A percentile compares a stretch with the other conserved stretches of the same genome.
Conservation (phyloP, 2,113 vertebrate genomes). For the Lepus timidus region DNA sequence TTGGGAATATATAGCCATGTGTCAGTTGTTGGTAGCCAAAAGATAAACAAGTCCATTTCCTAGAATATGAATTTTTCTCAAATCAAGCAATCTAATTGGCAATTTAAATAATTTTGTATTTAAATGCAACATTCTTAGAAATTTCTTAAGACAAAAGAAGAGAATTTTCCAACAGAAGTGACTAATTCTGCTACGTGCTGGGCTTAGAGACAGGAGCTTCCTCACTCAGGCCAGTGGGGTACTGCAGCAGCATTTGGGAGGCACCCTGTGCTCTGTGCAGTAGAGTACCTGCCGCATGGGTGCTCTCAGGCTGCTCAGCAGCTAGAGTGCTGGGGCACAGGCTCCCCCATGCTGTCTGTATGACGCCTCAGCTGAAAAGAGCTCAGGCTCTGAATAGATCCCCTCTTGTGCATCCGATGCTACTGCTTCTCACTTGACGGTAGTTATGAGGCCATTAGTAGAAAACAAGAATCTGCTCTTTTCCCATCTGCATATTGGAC, state of each 20-base stretch:
- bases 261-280: not conserved
- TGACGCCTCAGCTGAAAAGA: not conserved
- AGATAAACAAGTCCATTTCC: slow-evolving; percentile 29
- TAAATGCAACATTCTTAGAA: not conserved
- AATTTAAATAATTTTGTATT: slow-evolving; percentile 35
- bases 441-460: slow-evolving; percentile 73
- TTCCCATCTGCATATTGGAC: slow-evolving; percentile 82
- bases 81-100: slow-evolving; percentile 3
- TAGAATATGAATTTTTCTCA: not conserved
- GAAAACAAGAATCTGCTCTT: slow-evolving; percentile 80
- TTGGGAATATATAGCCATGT: not conserved
- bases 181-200: not conserved
- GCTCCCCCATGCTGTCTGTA: not conserved
- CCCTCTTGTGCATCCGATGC: slow-evolving; percentile 57
- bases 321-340: not conserved
- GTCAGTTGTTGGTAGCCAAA: not conserved
- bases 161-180: not conserved
- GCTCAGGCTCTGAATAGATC: slow-evolving; percentile 65
- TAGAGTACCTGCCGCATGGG: not conserved
- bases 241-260: not conserved
- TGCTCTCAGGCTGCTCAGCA: not conserved
- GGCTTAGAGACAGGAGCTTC: not conserved
- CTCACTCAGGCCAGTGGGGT: not conserved
- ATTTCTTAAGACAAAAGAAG: slow-evolving; percentile 26
- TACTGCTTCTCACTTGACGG: slow-evolving; percentile 66